A percentile compares a stretch with the other conserved stretches of the same genome.
These are phyloP conservation scores for Argyresthia goedartella DNA, from an alignment of 2,888 invertebrate species.

Conservation along the genomic window DNA sequence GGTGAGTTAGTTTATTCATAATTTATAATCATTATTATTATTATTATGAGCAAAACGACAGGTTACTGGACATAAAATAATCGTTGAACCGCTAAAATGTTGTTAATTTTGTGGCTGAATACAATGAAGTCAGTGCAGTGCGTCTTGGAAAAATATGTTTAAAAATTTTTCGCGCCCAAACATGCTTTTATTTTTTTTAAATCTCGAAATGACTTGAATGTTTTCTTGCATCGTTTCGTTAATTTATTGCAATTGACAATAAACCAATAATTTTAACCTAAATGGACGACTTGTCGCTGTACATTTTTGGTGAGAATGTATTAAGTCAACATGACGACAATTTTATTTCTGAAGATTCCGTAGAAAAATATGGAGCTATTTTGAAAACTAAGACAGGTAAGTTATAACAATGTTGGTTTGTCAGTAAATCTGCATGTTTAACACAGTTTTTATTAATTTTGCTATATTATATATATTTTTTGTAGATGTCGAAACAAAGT, in stretches of 20 bases:
- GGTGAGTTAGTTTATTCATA: conserved; percentile 14
- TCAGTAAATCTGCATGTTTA: too few species aligned
- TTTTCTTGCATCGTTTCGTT: not conserved
- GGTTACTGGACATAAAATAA: not conserved
- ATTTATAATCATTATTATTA: not conserved
- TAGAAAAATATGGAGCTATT: conserved; percentile 10
- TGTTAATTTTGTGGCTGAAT: not conserved
- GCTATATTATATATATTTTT: not conserved
- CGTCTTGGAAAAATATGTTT: too few species aligned
- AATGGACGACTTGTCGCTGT: conserved; percentile 22
- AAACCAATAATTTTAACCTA: not conserved
- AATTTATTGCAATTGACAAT: not conserved
- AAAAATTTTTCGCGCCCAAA: not conserved
- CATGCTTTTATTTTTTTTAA: not conserved
- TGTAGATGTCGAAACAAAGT: conserved; percentile 1
- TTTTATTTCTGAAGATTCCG: conserved; percentile 21
- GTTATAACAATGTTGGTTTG: too few species aligned
- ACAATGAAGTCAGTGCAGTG: not conserved
- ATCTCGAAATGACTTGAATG: not conserved
- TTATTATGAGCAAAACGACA: too few species aligned
- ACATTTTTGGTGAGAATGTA: conserved; percentile 23
- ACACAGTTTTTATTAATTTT: too few species aligned
- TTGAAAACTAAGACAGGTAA: conserved; percentile 1
- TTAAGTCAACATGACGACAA: conserved; percentile 34
- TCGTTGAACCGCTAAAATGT: not conserved